Evolutionary conservation across 2,797 vertebrate genomes (phyloP), one percentile per base, ranked within the genome.

Genomic region (Coreius guichenoti): DNA sequence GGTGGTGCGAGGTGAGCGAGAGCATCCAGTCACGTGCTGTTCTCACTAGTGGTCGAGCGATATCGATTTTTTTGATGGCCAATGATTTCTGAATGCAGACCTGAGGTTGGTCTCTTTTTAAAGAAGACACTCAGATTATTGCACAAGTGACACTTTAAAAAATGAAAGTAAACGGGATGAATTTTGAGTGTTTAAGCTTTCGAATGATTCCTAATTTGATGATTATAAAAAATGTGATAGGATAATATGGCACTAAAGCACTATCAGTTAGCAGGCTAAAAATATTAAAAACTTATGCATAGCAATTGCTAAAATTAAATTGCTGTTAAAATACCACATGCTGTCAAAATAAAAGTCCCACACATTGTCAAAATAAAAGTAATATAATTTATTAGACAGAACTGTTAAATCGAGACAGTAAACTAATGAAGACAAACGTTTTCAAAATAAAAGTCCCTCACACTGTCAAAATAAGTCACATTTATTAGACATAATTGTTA

Each of bases 1-100:
- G 89, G 98, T 99, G 69, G 98, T 99, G 84, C 94, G 96, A 95
- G 98, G 98, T 99, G 94, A 95, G 88, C 73, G 63, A 45, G 29
- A 5, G 47, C 14, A 21, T 23, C 36, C 11, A 23, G 12, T 77
- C 74, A 76, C 26, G 3, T 1, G 26, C 61, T 31, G 61, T 31
- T 31, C 61, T 31, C 61, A 17, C 61, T 31, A 65, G 61, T 31
- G 61, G 26, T 63, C 58, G 26, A 63, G 21, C 58, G 13, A 4
- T 63, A 61, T 13, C 9, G 0, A 51, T 49, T 5, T 49, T 5
- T 51, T 51, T 7, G 17, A 51, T 7, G 17, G 8, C 39, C 39
- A 43, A 43, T 6, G 49, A 51, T 51, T 12, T 58, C 56, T 12
- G 56, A 56, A 58, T 4, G 21, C 21, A 56, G 54, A 56, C 21